Base-by-base conservation (phyloP, 1,140 invertebrate species). In the Aphaenogaster floridana region DNA sequence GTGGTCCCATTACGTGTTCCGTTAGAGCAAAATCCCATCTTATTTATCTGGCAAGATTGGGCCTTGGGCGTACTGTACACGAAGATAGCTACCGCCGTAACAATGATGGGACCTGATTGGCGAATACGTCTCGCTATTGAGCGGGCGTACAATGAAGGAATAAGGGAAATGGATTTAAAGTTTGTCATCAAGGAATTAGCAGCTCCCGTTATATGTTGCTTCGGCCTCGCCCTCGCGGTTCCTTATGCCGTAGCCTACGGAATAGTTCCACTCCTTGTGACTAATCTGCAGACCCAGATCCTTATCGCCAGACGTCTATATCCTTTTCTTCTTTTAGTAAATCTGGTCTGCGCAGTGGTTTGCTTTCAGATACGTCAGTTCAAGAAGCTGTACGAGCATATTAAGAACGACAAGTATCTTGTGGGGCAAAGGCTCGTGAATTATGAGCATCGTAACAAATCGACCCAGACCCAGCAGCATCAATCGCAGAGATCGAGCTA, bases 401-500 rank as follows among this genome's bases (percentile, higher is more conserved):
- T 99, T 93, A 99, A 99, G 95, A 99, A 99, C 96, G 99, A 99
- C 94, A 99, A 99, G 96, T 99, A 99, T 96, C 96, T 99, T 39
- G 99, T 99, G 3, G 99, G 99, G 0, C 98, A 98, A 92, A 96
- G 98, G 79, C 96, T 99, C 77, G 98, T 99, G 0, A 99, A 99
- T 95, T 99, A 99, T 94, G 98, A 99, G 93, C 97, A 98, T 94
- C 96, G 97, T 79, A 96, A 97, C 87, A 97, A 97, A 91, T 96
- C 96, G 88, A 28, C 28, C 28, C 95, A 95, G 52, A 90, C 93
- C 61, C 95, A 96, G 85, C 94, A 95, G 42, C 94, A 95, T 80
- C 93, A 93, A 90, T 94, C 86, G 63, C 94, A 89, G 68, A 91
- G 86, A 68, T 91, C 92, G 17, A 94, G 93, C 92, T 95, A 94